Evolutionary conservation across 2,113 vertebrate genomes (phyloP).

Genomic region (Passerina amoena): DNA sequence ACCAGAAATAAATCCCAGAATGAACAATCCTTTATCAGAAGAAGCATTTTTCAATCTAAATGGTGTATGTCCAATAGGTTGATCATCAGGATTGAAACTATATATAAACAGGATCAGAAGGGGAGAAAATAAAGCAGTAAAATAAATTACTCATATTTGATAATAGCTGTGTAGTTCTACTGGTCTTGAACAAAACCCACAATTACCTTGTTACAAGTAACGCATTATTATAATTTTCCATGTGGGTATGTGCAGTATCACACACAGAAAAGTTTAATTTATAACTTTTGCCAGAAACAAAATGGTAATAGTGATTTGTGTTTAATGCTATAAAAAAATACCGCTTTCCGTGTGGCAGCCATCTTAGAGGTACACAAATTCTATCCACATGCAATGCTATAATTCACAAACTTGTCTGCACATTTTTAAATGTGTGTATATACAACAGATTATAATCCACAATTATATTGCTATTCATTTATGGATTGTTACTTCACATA

Average conservation of each 20-base stretch:
- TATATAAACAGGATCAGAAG: neutral
- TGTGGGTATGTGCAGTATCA: neutral
- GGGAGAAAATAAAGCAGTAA: neutral
- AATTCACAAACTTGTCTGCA: neutral
- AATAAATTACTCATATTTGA: neutral
- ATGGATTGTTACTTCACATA: neutral
- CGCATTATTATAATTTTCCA: neutral
- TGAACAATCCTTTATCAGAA: neutral
- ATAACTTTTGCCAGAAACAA: neutral
- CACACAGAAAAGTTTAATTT: neutral
- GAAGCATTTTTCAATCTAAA: neutral
- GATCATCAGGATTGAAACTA: neutral
- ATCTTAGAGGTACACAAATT: neutral
- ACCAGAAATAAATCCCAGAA: neutral
- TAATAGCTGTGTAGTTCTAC: neutral
- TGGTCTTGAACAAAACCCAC: neutral
- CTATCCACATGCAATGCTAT: neutral
- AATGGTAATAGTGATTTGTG: neutral
- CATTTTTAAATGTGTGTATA: neutral
- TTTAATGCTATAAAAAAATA: neutral
- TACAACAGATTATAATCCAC: neutral
- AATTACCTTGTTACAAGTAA: neutral
- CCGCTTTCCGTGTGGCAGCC: neutral
- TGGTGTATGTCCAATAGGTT: neutral
- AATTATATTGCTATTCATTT: neutral